Evolutionary conservation across 1,140 invertebrate species (phyloP), one percentile per base, ranked within the genome.

Genomic region (Penaeus vannamei): DNA sequence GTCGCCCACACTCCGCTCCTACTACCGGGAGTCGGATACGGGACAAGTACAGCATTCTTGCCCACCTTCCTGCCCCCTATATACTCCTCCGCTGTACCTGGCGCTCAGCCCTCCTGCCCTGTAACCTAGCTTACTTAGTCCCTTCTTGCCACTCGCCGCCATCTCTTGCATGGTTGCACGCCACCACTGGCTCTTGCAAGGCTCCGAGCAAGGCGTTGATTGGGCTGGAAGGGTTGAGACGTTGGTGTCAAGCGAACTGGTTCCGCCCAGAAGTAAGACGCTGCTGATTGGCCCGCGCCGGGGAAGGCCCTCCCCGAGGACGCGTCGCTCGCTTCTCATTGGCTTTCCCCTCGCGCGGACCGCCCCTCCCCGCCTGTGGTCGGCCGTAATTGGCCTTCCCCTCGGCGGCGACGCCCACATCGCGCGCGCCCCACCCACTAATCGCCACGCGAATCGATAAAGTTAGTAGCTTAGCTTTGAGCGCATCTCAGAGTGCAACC

Each of bases 371-470:
- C 66, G 81, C 82, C 87, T 22, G 81, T 72, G 87, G 64, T n/a
- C 29, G 10, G 3, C 53, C 59, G 1, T 84, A 8, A 84, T 88
- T 88, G 87, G 87, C 80, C 42, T 88, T 88, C 87, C 87, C 87
- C 87, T 88, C 87, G 69, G 62, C 36, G 60, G 29, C 53, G 22
- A 76, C 87, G 87, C 87, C 87, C 87, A 82, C 81, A 69, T 76
- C 22, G 53, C 26, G 23, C 59, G 26, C 81, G 69, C 81, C 42
- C 87, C 87, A 42, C 87, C 87, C 87, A 88, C 87, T 88, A 88
- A 88, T 88, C 87, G 87, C 87, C 87, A 84, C 87, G 87, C 64
- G 81, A 84, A 88, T 88, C 87, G 87, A 88, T 88, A 88, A 87
- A 87, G 85, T 81, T 84, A 76, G 87, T 87, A 77, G 87, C 81